Evolutionary conservation across 2,113 vertebrate genomes (phyloP), one percentile per base, ranked within the genome.

Genomic region (Actenoides hombroni): DNA sequence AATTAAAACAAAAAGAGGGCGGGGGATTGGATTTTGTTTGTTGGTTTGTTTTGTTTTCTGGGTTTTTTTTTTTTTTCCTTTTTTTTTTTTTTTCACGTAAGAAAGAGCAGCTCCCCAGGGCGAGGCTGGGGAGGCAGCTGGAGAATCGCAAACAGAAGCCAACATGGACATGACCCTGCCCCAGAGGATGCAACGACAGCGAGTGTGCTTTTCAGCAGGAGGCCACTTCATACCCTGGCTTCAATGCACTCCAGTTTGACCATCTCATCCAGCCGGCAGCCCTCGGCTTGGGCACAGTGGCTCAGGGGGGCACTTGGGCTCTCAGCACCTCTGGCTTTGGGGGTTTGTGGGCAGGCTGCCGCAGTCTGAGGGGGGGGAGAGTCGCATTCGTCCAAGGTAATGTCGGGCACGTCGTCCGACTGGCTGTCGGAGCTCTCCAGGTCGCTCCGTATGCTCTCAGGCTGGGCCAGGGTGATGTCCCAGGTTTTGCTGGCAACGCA

Each of bases 371-470:
- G 98, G 75, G 78, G 98, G 33, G 99, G 99, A 57, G 99, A 99
- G 96, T 99, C 99, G 19, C 99, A 99, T 92, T 99, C 99, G 46
- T 99, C 99, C 7, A 99, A 99, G 67, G 99, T 99, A 78, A 99
- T 98, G 98, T 99, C 99, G 1, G 99, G 99, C 90, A 99, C 99
- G 59, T 99, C 99, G 6, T 99, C 99, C 1, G 99, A 99, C 93
- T 99, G 99, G 5, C 99, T 99, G 97, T 99, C 99, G 4, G 99
- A 99, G 98, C 99, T 99, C 97, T 99, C 99, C 98, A 99, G 98
- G 98, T 99, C 99, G 23, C 99, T 99, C 88, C 99, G 99, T 97
- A 99, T 99, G 98, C 99, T 99, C 97, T 99, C 99, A 0, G 99
- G 99, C 97, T 99, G 99, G 28, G 99, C 99, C 96, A 99, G 97